A percentile compares a stretch with the other conserved stretches of the same genome.
These are phyloP conservation scores for Halictus ligatus DNA, from an alignment of 2,888 invertebrate genomes.

Conservation along the genomic window DNA sequence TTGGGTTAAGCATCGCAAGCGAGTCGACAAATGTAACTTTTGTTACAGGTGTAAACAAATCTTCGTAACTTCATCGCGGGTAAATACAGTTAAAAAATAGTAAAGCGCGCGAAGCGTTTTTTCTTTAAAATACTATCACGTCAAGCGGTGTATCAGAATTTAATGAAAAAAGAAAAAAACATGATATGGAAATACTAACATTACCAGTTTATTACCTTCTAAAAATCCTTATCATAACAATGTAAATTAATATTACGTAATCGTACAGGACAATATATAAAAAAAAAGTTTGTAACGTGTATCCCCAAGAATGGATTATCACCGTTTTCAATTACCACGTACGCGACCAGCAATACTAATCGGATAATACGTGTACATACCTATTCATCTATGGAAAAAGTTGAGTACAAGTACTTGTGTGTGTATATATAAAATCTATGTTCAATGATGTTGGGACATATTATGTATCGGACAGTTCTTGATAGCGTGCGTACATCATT, in stretches of 20 bases:
- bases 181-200: slow-evolving; percentile 25
- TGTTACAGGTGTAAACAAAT: neutral
- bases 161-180: slow-evolving; percentile 14
- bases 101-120: neutral
- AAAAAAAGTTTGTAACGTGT: slow-evolving; percentile 21
- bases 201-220: slow-evolving; percentile 24
- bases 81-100: neutral
- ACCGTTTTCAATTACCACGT: slow-evolving; percentile 56
- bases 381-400: slow-evolving; percentile 66
- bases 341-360: slow-evolving; percentile 51
- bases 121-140: neutral
- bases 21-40: neutral
- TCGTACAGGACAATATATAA: slow-evolving; percentile 26
- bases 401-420: slow-evolving; percentile 63
- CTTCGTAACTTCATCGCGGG: neutral
- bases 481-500: slow-evolving; percentile 94
- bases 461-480: slow-evolving; percentile 89
- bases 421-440: slow-evolving; percentile 63
- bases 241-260: slow-evolving; percentile 25
- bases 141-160: slow-evolving; percentile 7
- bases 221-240: slow-evolving; percentile 30
- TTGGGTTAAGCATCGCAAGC: slow-evolving; percentile 32
- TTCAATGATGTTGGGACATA: slow-evolving; percentile 52
- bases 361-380: slow-evolving; percentile 58
- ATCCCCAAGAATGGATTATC: slow-evolving; percentile 59